A percentile compares a stretch with the other conserved stretches of the same genome.
These are phyloP conservation scores for Sapayoa aenigma DNA, from an alignment of 2,113 vertebrate species.

Conservation along the genomic window DNA sequence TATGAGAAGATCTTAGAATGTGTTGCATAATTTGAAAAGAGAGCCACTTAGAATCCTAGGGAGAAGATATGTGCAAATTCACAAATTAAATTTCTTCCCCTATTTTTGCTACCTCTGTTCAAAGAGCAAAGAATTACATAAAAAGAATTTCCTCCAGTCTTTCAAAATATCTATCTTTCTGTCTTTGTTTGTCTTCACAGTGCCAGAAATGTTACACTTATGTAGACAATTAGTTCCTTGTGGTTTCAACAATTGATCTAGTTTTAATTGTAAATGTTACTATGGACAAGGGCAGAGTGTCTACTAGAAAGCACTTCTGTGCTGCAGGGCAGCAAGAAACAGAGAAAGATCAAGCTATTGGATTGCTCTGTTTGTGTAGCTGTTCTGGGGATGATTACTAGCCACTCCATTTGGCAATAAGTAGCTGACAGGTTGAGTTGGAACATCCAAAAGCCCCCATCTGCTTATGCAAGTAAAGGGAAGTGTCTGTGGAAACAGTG, in stretches of 20 bases:
- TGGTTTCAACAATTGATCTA: background rate
- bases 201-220: background rate
- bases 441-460: background rate
- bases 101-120: background rate
- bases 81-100: background rate
- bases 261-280: background rate
- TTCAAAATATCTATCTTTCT: background rate
- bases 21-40: background rate
- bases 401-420: background rate
- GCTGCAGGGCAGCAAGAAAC: background rate
- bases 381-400: background rate
- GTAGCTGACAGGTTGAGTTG: background rate
- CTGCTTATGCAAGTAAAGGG: background rate
- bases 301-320: background rate
- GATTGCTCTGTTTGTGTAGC: background rate
- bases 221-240: background rate
- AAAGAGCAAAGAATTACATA: background rate
- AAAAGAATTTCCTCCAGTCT: background rate
- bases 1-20: background rate
- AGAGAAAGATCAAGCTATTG: background rate
- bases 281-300: background rate
- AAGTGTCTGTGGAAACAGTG: background rate
- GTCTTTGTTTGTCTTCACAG: background rate
- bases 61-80: background rate
- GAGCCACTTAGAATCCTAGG: background rate